Percentiles rank a stretch among this genome's conserved stretches.
Evolutionary conservation across 2,797 vertebrate species (phyloP).

Genomic region (Scomberomorus guttatus): DNA sequence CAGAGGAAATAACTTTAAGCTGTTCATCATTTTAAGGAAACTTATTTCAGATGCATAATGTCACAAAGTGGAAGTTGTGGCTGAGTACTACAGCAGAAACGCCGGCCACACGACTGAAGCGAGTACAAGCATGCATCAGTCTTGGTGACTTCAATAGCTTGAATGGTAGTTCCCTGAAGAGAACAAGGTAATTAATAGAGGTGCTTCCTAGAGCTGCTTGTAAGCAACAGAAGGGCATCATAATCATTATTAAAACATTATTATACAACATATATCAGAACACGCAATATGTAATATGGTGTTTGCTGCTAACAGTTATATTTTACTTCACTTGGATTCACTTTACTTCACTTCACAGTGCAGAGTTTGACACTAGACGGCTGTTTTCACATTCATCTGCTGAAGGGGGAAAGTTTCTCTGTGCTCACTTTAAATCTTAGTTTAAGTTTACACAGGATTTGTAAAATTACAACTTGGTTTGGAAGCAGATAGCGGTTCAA

Average conservation of each 20-base stretch:
- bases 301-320: background rate
- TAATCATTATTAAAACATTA: conserved; percentile 12
- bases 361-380: background rate
- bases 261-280: background rate
- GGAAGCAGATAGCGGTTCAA: background rate
- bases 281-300: background rate
- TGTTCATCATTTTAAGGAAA: conserved; percentile 2
- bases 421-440: conserved; percentile 1
- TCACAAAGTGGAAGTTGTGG: conserved; percentile 15
- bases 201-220: background rate
- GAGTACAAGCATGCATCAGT: background rate
- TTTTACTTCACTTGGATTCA: background rate
- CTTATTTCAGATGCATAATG: conserved; percentile 17
- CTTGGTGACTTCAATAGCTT: conserved; percentile 1
- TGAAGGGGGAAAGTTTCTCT: background rate
- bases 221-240: conserved; percentile 5
- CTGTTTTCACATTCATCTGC: conserved; percentile 4
- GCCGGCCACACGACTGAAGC: background rate
- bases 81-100: conserved; percentile 4
- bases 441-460: background rate
- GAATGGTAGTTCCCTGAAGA: conserved; percentile 32
- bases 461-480: no score
- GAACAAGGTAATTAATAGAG: conserved; percentile 25
- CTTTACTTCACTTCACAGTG: background rate
- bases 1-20: conserved; percentile 16